phyloP scores from a whole-genome alignment of 2,113 vertebrate genomes.

The Myanophis thanlyinensis region DNA sequence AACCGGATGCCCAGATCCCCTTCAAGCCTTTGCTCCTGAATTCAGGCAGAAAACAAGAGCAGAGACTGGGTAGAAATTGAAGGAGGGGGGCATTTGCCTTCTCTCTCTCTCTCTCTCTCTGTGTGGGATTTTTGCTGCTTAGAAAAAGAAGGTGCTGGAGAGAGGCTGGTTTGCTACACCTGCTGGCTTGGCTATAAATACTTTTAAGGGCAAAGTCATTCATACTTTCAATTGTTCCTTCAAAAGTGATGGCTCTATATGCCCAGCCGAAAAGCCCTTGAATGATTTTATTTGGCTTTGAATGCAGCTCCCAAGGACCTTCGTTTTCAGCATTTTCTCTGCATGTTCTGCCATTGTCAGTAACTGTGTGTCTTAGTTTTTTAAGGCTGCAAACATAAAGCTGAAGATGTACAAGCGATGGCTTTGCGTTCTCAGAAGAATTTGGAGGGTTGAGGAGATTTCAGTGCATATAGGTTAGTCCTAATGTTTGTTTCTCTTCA shows the following conservation, averaged over 20 bases:
- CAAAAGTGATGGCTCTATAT: neutral
- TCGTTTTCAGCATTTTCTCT: neutral
- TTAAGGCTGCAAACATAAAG: neutral
- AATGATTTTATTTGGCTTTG: neutral
- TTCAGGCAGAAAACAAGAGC: neutral
- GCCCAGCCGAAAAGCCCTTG: neutral
- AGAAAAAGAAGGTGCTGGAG: neutral
- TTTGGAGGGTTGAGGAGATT: neutral
- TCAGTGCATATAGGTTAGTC: neutral
- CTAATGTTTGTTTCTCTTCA: neutral
- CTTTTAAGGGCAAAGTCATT: neutral
- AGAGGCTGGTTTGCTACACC: neutral
- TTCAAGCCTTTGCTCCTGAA: too few relatives aligned
- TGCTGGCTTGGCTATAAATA: neutral
- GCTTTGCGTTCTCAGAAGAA: neutral
- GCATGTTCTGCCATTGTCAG: neutral
- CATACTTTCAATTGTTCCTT: neutral
- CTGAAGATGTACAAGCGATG: neutral
- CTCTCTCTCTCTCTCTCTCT: neutral
- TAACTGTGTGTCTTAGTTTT: neutral
- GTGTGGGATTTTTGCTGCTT: neutral
- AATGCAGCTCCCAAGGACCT: neutral
- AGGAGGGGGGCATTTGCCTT: neutral
- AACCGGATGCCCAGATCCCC: neutral
- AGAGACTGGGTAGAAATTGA: neutral